These are phyloP conservation scores for Artemia sinica DNA, from an alignment of 2,888 invertebrate genomes.

Conservation along the genomic window DNA sequence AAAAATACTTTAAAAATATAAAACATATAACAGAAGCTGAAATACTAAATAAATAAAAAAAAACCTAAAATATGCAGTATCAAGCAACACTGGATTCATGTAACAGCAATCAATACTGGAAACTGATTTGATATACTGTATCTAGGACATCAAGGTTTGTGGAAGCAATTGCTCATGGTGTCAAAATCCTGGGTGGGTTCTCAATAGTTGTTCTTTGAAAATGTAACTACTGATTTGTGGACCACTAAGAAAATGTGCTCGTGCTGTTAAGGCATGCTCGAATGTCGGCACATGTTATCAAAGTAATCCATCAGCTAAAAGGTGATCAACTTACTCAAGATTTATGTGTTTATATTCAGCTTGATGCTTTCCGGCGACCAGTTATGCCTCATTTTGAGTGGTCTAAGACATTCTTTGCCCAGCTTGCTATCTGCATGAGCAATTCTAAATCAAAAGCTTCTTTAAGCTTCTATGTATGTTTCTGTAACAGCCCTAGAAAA, in stretches of 20 bases:
- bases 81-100: no score
- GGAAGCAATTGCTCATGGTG: conserved; percentile 1
- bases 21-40: no score
- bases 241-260: conserved; percentile 8
- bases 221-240: neutral
- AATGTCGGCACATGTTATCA: conserved; percentile 3
- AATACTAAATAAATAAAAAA: no score
- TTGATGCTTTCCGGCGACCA: neutral
- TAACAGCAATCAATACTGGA: no score
- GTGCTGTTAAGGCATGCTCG: conserved; percentile 5
- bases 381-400: conserved; percentile 2
- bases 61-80: no score
- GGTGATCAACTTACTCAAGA: neutral
- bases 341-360: conserved; percentile 7
- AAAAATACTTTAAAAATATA: no score
- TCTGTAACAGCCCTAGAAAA: no score
- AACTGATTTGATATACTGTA: no score
- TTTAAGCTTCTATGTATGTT: no score
- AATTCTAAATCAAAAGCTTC: no score
- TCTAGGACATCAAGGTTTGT: no score
- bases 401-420: conserved; percentile 10
- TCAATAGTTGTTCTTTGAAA: conserved; percentile 9
- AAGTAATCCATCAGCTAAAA: conserved; percentile 3
- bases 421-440: neutral
- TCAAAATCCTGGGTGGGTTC: conserved; percentile 12